Evolutionary conservation across 2,113 vertebrate species (phyloP), one percentile per base, ranked within the genome.

Genomic region (Heliornis fulica): DNA sequence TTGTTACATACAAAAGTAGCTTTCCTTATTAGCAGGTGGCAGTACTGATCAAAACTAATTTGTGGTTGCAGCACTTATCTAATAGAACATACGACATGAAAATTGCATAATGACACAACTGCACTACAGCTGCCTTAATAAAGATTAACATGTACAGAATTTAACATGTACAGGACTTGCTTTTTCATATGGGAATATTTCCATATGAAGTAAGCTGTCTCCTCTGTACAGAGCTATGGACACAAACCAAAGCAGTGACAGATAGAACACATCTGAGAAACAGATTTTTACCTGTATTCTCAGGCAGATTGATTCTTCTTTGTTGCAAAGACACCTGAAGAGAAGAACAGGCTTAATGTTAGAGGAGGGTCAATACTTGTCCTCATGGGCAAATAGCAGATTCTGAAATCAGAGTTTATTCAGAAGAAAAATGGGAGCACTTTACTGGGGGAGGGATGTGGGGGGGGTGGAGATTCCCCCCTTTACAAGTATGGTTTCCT

Each of bases 401-500:
- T 83, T 86, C 31, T 89, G 34, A 40, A 70, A 25, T 41, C 32
- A 29, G 63, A 80, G 12, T 63, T 81, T 28, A 46, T 87, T 95
- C 56, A 54, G 46, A 77, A 50, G 40, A 22, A 75, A 63, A 96
- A 50, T 7, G 17, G 15, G 21, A 38, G 32, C 6, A 21, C 2
- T 0, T 81, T 78, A 32, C 41, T 54, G 11, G 25, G 36, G 26
- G 25, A 88, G 19, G 22, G 7, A 16, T 53, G 10, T 15, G 13
- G 6, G 3, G 6, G 3, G 6, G 26, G 5, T n/a, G 25, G 36
- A 34, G 11, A 19, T n/a, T n/a, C n/a, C n/a, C n/a, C n/a, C n/a
- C n/a, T n/a, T n/a, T n/a, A n/a, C n/a, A n/a, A n/a, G n/a, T n/a
- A n/a, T n/a, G n/a, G n/a, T n/a, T n/a, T n/a, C n/a, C n/a, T n/a